Base-by-base conservation (phyloP, 1,140 invertebrate species). In the Anagrus nilaparvatae region DNA sequence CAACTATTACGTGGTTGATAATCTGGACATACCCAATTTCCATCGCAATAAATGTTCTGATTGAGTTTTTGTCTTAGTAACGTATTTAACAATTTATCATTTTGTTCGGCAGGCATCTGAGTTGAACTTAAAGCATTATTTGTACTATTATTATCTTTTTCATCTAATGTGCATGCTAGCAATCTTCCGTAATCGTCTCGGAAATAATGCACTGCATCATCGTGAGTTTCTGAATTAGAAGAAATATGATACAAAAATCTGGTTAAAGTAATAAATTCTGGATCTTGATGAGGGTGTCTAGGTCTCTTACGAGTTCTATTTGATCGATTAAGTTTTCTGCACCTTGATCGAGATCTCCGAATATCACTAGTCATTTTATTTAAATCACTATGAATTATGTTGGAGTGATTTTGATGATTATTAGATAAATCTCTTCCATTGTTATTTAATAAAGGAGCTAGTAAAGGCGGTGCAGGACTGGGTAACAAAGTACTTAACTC, bases 131-230 rank as follows among this genome's bases (percentile, higher is more conserved):
- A 5, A 28, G 4, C 8, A 18, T 4, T 2, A 33, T 16, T n/a
- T 13, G 29, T 9, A 20, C 27, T 12, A 21, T 12, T 28, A 12
- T 5, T 3, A 25, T 17, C 77, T 46, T 78, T 82, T 50, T 89
- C 86, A 52, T 89, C 83, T 60, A 93, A 91, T 0, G 84, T 86
- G 50, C 94, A 94, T 0, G 85, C 84, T 74, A 86, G 69, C 74
- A 74, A 79, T 25, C 79, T 74, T 1, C 78, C 78, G 40, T 75
- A 74, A 50, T 82, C 79, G 47, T 82, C 79, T 46, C 75, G 70
- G 61, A 90, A 91, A 57, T 81, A 88, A 62, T 94, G 89, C 30
- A 92, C 80, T 5, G 87, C 85, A 27, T 88, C 89, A 53, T 89
- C 82, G 5, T 78, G 79, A 0, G 87, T 90, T 51, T 94, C 89